Evolutionary conservation across 2,797 vertebrate genomes (phyloP).

Genomic region (Trematomus bernacchii): DNA sequence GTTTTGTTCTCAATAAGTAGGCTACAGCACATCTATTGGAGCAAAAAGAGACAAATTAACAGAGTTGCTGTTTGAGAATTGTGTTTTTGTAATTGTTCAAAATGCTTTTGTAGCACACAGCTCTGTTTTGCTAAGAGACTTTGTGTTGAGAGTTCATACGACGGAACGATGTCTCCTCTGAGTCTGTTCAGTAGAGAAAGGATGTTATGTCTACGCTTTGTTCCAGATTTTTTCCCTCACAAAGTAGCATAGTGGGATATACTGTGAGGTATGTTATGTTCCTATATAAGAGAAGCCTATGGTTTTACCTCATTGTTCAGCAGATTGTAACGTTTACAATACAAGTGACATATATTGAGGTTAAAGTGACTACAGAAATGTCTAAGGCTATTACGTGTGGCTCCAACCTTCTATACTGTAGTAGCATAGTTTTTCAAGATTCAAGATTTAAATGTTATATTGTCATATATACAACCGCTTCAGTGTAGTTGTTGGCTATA

Average conservation of each 20-base stretch:
- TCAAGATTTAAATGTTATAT: too few relatives aligned
- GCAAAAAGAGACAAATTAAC: neutral
- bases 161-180: slow-evolving; percentile 59
- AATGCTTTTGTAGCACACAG: slow-evolving; percentile 19
- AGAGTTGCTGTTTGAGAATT: slow-evolving; percentile 6
- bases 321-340: neutral
- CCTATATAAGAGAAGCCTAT: slow-evolving; percentile 1
- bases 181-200: slow-evolving; percentile 60
- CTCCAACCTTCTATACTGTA: neutral
- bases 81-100: slow-evolving; percentile 30
- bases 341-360: neutral
- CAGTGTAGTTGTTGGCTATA: too few relatives aligned
- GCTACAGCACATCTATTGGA: neutral
- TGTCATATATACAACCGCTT: too few relatives aligned
- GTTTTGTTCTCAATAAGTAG: neutral
- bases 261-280: neutral
- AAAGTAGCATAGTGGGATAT: neutral
- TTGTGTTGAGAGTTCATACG: slow-evolving; percentile 57
- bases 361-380: slow-evolving; percentile 2
- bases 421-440: too few relatives aligned
- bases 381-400: neutral
- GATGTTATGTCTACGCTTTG: slow-evolving; percentile 71
- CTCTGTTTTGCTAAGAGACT: slow-evolving; percentile 33
- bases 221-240: slow-evolving; percentile 22
- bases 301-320: too few relatives aligned